A percentile compares a stretch with the other conserved stretches of the same genome.
Conservation (phyloP, 2,113 vertebrate species). For the Lagopus muta region DNA sequence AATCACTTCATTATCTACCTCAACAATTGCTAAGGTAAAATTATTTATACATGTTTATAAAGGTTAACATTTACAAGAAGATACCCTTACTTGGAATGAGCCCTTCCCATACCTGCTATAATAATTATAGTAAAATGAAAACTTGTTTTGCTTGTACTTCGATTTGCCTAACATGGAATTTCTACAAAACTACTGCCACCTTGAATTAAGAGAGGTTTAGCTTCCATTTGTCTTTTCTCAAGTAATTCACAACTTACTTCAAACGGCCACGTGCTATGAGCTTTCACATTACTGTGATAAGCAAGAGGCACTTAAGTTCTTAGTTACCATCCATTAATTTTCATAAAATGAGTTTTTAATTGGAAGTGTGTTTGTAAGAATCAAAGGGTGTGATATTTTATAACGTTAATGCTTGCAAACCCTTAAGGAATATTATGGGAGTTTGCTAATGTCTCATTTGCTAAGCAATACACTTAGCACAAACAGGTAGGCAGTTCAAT, state of each 20-base stretch:
- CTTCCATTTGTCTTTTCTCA: background rate
- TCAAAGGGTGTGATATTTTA: background rate
- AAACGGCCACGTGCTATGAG: background rate
- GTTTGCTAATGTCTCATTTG: background rate
- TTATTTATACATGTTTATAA: background rate
- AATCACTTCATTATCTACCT: background rate
- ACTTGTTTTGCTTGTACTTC: background rate
- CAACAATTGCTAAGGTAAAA: background rate
- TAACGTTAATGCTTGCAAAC: background rate
- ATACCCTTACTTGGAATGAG: background rate
- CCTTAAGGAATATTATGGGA: background rate
- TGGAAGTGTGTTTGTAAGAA: background rate
- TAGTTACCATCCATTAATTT: background rate
- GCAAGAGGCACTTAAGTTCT: background rate
- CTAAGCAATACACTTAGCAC: background rate
- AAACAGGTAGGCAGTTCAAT: background rate
- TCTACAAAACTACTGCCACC: slow-evolving; percentile 47
- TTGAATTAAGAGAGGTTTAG: background rate
- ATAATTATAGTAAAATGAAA: background rate
- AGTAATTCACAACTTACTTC: background rate
- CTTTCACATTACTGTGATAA: background rate
- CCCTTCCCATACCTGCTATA: background rate
- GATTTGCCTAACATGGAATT: background rate
- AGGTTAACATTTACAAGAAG: background rate
- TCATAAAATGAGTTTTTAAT: background rate